These are phyloP conservation scores for Suncus etruscus DNA, from an alignment of 2,113 vertebrate genomes.

Conservation along the genomic window DNA sequence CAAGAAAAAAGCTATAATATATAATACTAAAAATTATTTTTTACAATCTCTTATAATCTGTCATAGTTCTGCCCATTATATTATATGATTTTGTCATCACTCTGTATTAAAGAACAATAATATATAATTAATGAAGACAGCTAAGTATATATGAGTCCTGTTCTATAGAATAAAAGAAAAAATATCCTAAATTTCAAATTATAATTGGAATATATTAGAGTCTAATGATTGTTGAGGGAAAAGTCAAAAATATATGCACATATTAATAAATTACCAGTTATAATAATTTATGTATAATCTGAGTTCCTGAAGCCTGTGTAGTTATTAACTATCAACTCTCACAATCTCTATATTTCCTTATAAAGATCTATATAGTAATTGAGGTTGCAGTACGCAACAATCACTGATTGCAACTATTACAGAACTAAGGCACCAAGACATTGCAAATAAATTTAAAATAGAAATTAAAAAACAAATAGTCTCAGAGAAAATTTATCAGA, in stretches of 20 bases:
- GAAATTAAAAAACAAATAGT: conserved; percentile 50
- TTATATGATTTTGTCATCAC: not conserved
- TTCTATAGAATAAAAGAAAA: not conserved
- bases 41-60: conserved; percentile 6
- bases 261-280: not conserved
- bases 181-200: not conserved
- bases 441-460: conserved; percentile 23
- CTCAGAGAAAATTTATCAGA: conserved; percentile 41
- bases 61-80: not conserved
- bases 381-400: not conserved
- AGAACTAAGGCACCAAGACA: not conserved
- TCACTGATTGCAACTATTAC: not conserved
- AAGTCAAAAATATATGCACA: conserved; percentile 13
- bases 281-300: not conserved
- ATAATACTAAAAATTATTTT: conserved; percentile 35
- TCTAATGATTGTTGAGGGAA: not conserved
- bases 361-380: not conserved
- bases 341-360: not conserved
- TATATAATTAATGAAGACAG: not conserved
- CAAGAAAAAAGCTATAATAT: not conserved
- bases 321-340: not conserved
- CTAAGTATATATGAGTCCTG: not conserved
- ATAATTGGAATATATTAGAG: conserved; percentile 2
- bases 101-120: not conserved
- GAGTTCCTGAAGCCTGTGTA: not conserved